phyloP scores from a whole-genome alignment of 2,113 vertebrate genomes.

The Silurus meridionalis region DNA sequence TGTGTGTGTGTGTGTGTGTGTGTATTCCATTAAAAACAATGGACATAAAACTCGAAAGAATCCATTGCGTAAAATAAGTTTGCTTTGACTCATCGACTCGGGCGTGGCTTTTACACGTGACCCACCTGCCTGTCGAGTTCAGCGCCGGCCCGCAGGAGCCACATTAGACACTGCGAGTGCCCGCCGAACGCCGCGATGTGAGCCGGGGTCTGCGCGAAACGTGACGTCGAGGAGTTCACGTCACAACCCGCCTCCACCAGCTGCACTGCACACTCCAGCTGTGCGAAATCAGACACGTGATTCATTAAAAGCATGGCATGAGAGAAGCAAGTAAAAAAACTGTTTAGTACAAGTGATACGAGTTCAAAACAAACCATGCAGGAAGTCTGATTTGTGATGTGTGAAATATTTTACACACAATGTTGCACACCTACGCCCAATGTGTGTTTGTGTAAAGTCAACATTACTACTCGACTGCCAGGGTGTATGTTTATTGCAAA shows the following conservation, averaged over 20 bases:
- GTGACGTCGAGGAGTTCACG: slow-evolving; percentile 87
- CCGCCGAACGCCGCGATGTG: slow-evolving; percentile 97
- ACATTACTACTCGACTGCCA: neutral
- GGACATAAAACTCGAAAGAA: no score
- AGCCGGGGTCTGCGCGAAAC: slow-evolving; percentile 95
- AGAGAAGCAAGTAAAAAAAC: neutral
- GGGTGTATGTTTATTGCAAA: no score
- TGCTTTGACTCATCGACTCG: no score
- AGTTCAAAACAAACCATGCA: neutral
- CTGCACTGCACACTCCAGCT: slow-evolving; percentile 95
- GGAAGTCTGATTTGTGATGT: neutral
- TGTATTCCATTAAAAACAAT: no score
- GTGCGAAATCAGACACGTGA: slow-evolving; percentile 17
- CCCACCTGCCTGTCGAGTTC: slow-evolving; percentile 95
- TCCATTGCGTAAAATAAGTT: no score
- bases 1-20: no score
- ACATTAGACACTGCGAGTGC: slow-evolving; percentile 93
- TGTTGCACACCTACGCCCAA: neutral
- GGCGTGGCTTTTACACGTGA: slow-evolving; percentile 60
- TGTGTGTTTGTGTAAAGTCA: neutral
- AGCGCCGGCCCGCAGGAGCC: slow-evolving; percentile 94
- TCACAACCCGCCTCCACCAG: slow-evolving; percentile 89
- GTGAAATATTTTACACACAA: neutral
- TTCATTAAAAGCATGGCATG: neutral
- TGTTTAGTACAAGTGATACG: neutral